Evolutionary conservation across 2,113 vertebrate species (phyloP), one percentile per base, ranked within the genome.

Genomic region (Agapornis roseicollis): DNA sequence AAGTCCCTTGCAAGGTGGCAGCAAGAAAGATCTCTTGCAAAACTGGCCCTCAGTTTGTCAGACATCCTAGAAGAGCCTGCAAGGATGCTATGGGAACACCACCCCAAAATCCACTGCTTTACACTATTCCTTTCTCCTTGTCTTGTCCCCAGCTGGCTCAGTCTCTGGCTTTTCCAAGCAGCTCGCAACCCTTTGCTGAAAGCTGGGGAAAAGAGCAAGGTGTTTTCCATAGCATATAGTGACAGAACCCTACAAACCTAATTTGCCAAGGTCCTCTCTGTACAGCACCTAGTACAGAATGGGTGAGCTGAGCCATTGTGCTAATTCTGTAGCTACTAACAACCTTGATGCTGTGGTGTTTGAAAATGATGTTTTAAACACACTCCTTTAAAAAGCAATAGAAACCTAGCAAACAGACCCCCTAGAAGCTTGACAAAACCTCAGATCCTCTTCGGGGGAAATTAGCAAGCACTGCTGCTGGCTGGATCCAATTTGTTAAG

Each of bases 401-500:
- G 52, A 85, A 22, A 81, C 33, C 47, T 76, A 82, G 33, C 10
- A 87, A 94, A 89, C 4, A 3, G 66, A 49, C 82, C 61, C 41
- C 84, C 84, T 91, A 35, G 53, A 73, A 87, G 41, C 53, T 65
- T 60, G 68, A 95, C 85, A 93, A 82, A 94, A 97, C 52, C 76
- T 89, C 65, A 77, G 71, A 92, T 81, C n/a, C 77, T 96, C 90
- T 93, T 95, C 69, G 79, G 72, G 52, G 46, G 13, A 91, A 95
- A 93, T 94, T 92, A 94, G 64, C 71, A 69, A 91, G 73, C 66
- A 42, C 66, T 85, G 58, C 64, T 87, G 68, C 65, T 94, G 50
- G 33, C 78, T 89, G 73, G 52, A 88, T 94, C 55, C 64, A 82
- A 92, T 95, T 96, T 97, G 92, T 95, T 96, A 91, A 90, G 80